Evolutionary conservation across 1,140 invertebrate genomes (phyloP).

Genomic region (Cephus cinctus): DNA sequence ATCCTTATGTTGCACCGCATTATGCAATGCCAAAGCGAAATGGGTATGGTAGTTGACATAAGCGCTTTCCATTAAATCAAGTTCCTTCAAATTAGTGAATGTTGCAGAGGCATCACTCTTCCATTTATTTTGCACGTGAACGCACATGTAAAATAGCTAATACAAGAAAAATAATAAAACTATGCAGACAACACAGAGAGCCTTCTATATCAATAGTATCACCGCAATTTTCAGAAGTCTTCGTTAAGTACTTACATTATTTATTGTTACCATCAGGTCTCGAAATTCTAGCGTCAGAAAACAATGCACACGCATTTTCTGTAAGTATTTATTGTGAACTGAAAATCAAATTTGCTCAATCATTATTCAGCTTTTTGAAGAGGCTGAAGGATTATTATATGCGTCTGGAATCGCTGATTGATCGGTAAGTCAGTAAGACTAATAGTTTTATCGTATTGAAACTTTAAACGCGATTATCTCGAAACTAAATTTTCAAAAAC

Average conservation of each 20-base stretch:
- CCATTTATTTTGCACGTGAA: slow-evolving; percentile 42
- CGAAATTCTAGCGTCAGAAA: slow-evolving; percentile 46
- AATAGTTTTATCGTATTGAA: too few species aligned
- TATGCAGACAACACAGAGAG: neutral
- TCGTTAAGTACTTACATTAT: slow-evolving; percentile 31
- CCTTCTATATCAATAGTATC: neutral
- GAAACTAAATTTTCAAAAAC: too few species aligned
- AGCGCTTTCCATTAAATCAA: slow-evolving; percentile 44
- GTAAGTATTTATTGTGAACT: slow-evolving; percentile 50
- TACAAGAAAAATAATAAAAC: slow-evolving; percentile 6
- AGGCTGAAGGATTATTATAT: too few species aligned
- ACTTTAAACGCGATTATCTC: too few species aligned
- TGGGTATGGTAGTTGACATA: slow-evolving; percentile 51
- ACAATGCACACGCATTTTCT: slow-evolving; percentile 50
- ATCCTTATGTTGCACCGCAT: slow-evolving; percentile 46
- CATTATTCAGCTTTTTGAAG: too few species aligned
- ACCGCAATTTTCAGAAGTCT: slow-evolving; percentile 1
- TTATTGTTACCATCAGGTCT: slow-evolving; percentile 42
- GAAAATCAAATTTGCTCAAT: too few species aligned
- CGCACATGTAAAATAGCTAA: slow-evolving; percentile 49
- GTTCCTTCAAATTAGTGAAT: slow-evolving; percentile 12
- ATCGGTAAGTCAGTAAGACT: too few species aligned
- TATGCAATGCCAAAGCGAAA: slow-evolving; percentile 46
- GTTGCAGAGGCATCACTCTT: slow-evolving; percentile 32
- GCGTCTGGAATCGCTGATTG: too few species aligned